Conservation (phyloP, 2,113 vertebrate genomes). For the Accipiter virgatus region DNA sequence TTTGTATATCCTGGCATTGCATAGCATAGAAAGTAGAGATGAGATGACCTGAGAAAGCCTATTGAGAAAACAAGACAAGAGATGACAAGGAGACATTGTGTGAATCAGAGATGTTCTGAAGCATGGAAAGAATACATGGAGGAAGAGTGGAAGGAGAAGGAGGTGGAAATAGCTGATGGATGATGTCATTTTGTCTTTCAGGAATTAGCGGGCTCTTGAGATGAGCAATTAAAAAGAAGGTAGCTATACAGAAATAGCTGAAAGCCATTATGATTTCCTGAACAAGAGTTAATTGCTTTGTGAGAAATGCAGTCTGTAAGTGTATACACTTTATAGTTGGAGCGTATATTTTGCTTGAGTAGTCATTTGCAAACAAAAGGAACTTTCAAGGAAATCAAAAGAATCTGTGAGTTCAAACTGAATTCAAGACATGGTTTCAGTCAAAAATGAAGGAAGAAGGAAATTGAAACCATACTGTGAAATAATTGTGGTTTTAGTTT, state of each 20-base stretch:
- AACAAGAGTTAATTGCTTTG: background rate
- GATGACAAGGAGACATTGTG: background rate
- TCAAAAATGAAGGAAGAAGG: background rate
- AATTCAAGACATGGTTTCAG: background rate
- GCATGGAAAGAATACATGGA: background rate
- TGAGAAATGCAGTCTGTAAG: background rate
- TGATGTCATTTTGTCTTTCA: background rate
- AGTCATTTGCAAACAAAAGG: background rate
- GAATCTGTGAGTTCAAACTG: background rate
- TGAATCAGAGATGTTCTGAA: background rate
- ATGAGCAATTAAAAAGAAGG: background rate
- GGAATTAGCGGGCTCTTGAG: background rate
- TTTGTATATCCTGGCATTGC: background rate
- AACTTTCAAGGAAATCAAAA: background rate
- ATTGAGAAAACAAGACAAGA: background rate
- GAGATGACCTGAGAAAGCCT: background rate
- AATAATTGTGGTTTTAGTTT: background rate
- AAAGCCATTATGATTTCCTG: background rate
- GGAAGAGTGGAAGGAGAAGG: background rate
- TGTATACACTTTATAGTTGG: background rate
- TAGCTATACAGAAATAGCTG: background rate
- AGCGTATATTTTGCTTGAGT: background rate
- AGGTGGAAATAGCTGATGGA: background rate
- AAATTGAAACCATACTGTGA: background rate
- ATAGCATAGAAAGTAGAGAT: background rate